Evolutionary conservation across 2,888 invertebrate genomes (phyloP).

Genomic region (Lysandra coridon): DNA sequence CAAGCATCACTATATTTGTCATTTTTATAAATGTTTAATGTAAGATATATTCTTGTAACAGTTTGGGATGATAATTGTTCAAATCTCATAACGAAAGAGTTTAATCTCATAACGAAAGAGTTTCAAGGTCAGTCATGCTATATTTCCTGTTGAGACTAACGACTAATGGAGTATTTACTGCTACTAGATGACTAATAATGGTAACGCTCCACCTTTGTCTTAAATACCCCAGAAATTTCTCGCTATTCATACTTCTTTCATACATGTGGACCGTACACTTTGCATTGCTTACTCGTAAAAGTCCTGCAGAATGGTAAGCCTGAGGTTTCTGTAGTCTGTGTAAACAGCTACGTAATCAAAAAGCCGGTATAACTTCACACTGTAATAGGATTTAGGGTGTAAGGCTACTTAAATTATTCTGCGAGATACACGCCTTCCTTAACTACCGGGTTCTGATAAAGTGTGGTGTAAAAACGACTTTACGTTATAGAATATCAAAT

Average conservation of each 20-base stretch:
- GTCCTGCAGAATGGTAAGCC: neutral
- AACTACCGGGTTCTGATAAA: too few relatives aligned
- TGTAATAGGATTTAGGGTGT: neutral
- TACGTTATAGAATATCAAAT: too few relatives aligned
- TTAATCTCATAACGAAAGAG: neutral
- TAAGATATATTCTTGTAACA: slow-evolving; percentile 26
- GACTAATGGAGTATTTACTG: neutral
- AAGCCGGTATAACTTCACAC: neutral
- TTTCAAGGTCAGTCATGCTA: neutral
- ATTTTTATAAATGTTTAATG: slow-evolving; percentile 6
- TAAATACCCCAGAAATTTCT: neutral
- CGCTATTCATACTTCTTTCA: neutral
- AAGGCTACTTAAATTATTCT: neutral
- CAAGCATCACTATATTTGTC: slow-evolving; percentile 20
- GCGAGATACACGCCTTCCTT: too few relatives aligned
- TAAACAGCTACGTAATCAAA: neutral
- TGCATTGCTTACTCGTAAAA: neutral
- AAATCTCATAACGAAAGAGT: neutral
- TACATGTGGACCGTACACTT: neutral
- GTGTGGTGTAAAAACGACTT: too few relatives aligned
- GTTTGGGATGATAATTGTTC: neutral
- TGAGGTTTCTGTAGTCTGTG: neutral
- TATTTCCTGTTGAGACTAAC: neutral
- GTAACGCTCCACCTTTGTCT: too few relatives aligned
- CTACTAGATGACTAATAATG: too few relatives aligned